Base-by-base conservation (phyloP, 1,140 invertebrate genomes). In the Drosophila sp. region DNA sequence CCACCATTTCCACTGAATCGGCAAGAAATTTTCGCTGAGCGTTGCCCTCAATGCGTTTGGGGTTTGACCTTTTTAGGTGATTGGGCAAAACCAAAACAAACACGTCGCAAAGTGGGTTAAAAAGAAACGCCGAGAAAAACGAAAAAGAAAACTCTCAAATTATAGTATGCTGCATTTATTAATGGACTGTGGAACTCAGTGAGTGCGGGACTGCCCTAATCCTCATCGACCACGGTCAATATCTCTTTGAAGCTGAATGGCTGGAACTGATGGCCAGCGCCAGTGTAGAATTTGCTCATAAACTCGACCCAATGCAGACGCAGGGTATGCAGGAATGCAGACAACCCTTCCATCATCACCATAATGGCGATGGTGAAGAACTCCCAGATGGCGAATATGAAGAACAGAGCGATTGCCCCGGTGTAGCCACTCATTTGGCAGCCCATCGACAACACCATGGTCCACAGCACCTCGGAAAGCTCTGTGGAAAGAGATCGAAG, bases 231-330 rank as follows among this genome's bases (percentile, higher is more conserved):
- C 76, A 94, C 95, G 8, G 93, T 92, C 66, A 95, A 95, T 62
- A 98, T 96, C 4, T 94, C 94, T 89, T 97, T 97, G 93, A 99
- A 99, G 76, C 96, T 97, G 94, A 99, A 99, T 57, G 98, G 98
- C 80, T 96, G 94, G 94, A 99, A 99, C 33, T 95, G 92, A 84
- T 98, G 96, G 4, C 98, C 98, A 33, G 95, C 92, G 63, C 98
- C 98, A 1, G 94, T 91, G 92, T 99, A 99, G 93, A 99, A 99
- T 92, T 99, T 99, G 93, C 97, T 99, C 95, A 98, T 98, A 90
- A 99, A 99, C 92, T 99, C 98, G 50, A 99, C 98, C 98, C 98
- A 99, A 93, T 99, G 99, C 61, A 99, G 94, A 94, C 98, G 96
- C 60, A 99, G 95, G 1, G 98, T 98, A 92, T 99, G 98, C 65